These are phyloP conservation scores for Sardina pilchardus DNA, from an alignment of 2,113 vertebrate species.

Conservation along the genomic window DNA sequence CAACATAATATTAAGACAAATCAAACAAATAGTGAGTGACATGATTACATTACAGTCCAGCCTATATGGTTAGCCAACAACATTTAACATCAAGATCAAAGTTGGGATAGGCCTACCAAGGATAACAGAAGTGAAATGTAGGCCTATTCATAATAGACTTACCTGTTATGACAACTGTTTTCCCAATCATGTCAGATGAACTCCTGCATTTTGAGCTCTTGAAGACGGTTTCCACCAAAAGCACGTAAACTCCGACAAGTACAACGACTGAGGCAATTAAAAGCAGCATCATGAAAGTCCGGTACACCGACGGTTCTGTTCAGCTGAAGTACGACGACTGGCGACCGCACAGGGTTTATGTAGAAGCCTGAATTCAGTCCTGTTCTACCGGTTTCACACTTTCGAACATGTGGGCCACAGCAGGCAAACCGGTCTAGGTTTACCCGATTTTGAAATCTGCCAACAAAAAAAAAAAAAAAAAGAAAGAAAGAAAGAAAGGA, in stretches of 20 bases:
- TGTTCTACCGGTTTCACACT: conserved; percentile 29
- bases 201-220: conserved; percentile 56
- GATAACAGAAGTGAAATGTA: too few species aligned
- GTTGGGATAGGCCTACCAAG: background rate
- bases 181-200: conserved; percentile 51
- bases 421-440: conserved; percentile 27
- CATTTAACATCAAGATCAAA: background rate
- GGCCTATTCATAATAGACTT: background rate
- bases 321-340: background rate
- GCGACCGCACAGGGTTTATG: background rate
- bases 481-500: too few species aligned
- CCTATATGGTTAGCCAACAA: too few species aligned
- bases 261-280: conserved; percentile 15
- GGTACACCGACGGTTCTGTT: background rate
- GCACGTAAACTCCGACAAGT: conserved; percentile 30
- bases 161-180: conserved; percentile 68
- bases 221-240: conserved; percentile 61
- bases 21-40: background rate
- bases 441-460: too few species aligned
- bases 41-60: too few species aligned
- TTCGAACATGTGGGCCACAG: background rate
- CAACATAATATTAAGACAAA: background rate
- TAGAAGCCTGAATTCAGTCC: background rate
- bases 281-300: conserved; percentile 48
- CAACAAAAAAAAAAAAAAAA: background rate